Base-by-base conservation (phyloP, 2,888 invertebrate species). In the Neria commutata region DNA sequence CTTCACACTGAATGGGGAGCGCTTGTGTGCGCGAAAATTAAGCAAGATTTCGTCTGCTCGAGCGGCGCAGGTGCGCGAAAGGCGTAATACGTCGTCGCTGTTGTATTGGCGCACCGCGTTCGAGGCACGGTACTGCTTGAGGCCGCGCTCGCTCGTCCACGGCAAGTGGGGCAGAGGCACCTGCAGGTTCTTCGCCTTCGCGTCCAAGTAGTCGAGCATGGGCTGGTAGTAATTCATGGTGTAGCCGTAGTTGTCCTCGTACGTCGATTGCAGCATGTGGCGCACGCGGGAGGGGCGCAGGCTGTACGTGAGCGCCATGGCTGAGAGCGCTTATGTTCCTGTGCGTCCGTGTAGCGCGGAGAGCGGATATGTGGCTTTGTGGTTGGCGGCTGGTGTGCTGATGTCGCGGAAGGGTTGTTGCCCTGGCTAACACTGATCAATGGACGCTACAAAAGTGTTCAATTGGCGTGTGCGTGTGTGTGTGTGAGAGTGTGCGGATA, bases 191-290 rank as follows among this genome's bases (percentile, higher is more conserved):
- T 78, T 76, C 59, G 87, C 86, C 83, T 89, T 91, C 46, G 86
- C 87, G 75, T 89, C 88, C 69, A 93, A 87, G 76, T 91, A 92
- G 81, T 93, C 91, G 73, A 93, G 88, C 92, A 93, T 92, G 50
- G 92, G 92, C 80, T 92, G 91, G 82, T 93, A 93, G 81, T 87
- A 91, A 83, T 92, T 90, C 74, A 92, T 90, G 53, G 90, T 91
- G 80, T 89, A 91, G 67, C 90, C 90, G 83, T 92, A 93, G 83
- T 93, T 93, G 80, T 89, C 88, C 76, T 91, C 89, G 83, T 92
- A 93, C 59, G 89, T 87, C 56, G 86, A 69, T 62, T 67, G 65
- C 40, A 68, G 70, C 61, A 69, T 67, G 60, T 72, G 79, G 57
- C 79, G 78, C 51, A 77, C 71, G 58, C 79, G 79, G 51, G 73